Conservation (phyloP, 1,140 invertebrate species). For the Steinernema feltiae region DNA sequence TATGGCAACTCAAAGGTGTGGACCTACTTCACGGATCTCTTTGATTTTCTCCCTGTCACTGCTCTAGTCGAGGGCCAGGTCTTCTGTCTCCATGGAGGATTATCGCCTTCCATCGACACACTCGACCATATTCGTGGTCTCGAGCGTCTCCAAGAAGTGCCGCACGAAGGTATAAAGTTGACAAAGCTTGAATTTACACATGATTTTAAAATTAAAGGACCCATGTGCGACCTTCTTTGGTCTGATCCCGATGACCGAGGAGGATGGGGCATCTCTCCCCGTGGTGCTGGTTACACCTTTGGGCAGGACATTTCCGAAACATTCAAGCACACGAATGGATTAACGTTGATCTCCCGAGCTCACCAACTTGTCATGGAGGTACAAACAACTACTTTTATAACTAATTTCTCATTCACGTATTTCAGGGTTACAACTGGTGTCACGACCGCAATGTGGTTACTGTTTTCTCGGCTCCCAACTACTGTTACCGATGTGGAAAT, state of each 20-base stretch:
- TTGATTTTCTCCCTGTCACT: conserved; percentile 96
- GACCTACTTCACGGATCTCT: conserved; percentile 97
- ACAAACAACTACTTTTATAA: not conserved
- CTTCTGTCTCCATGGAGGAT: conserved; percentile 97
- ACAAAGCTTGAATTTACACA: not conserved
- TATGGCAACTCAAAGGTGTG: conserved; percentile 99
- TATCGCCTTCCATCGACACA: conserved; percentile 97
- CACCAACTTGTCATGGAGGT: conserved; percentile 99
- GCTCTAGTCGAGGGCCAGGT: conserved; percentile 92
- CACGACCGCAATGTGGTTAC: conserved; percentile 98
- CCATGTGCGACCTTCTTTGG: conserved; percentile 83
- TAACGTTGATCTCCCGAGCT: conserved; percentile 92
- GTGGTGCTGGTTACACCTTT: conserved; percentile 98
- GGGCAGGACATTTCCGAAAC: conserved; percentile 99
- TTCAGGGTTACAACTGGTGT: conserved; percentile 95
- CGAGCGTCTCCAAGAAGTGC: conserved; percentile 97
- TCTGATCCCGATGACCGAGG: conserved; percentile 85
- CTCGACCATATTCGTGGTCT: conserved; percentile 96
- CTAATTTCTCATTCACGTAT: not conserved
- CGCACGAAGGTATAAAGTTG: conserved; percentile 75
- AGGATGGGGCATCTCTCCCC: conserved; percentile 98
- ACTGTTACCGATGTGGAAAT: conserved; percentile 99
- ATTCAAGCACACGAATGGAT: conserved; percentile 97
- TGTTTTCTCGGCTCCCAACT: conserved; percentile 98
- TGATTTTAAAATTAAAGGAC: conserved; percentile 63